These are phyloP conservation scores for Phyto melanocephala DNA, from an alignment of 2,888 invertebrate species.

Conservation along the genomic window DNA sequence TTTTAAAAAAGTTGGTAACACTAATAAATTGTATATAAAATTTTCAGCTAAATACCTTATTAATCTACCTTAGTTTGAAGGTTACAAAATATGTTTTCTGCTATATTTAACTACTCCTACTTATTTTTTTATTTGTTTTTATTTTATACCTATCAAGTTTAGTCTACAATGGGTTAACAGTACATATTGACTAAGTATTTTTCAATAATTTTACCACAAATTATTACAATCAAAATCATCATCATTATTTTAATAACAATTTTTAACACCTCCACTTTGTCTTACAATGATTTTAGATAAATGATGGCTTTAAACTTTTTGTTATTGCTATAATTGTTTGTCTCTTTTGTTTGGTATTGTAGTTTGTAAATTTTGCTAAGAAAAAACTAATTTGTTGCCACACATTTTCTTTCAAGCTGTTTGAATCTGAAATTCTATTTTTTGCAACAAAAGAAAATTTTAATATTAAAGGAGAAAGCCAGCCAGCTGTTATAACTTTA, in stretches of 20 bases:
- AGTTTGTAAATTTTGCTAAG: background rate
- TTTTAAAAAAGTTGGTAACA: no score
- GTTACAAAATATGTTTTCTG: no score
- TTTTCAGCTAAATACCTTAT: no score
- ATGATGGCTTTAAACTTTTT: background rate
- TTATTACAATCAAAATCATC: background rate
- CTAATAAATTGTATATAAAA: no score
- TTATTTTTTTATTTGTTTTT: no score
- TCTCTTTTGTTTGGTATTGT: background rate
- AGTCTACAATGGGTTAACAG: background rate
- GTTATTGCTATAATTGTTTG: background rate
- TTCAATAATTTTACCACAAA: background rate
- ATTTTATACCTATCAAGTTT: no score
- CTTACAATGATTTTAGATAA: background rate
- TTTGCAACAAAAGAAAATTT: background rate
- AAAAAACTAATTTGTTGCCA: background rate
- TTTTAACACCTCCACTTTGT: constrained; percentile 2
- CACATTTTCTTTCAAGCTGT: background rate
- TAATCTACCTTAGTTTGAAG: no score
- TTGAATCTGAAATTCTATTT: background rate
- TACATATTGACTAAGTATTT: background rate
- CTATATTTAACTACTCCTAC: no score
- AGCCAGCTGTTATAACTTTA: background rate
- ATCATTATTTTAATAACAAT: background rate
- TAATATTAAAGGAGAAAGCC: background rate